These are phyloP conservation scores for Euura saliciscinereae DNA, from an alignment of 1,140 invertebrate species.

Conservation along the genomic window DNA sequence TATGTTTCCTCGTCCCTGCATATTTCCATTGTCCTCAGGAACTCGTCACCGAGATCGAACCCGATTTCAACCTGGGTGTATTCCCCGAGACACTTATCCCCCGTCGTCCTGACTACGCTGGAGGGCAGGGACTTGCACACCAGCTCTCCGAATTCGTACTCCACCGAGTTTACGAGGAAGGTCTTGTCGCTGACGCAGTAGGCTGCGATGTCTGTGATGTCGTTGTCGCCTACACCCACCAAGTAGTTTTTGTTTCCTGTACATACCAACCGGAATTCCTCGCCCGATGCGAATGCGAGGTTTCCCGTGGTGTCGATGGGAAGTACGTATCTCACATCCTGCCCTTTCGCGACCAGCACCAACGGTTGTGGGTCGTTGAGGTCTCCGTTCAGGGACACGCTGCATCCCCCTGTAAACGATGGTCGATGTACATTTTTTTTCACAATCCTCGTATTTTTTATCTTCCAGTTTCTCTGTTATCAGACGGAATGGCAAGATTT, in stretches of 20 bases:
- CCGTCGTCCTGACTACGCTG: not conserved
- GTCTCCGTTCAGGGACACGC: slow-evolving; percentile 34
- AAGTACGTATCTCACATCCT: not conserved
- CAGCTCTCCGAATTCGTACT: not conserved
- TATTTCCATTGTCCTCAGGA: slow-evolving; percentile 51
- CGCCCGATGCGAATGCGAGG: slow-evolving; percentile 1
- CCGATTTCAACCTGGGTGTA: slow-evolving; percentile 33
- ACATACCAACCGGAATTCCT: slow-evolving; percentile 36
- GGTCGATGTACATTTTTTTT: not conserved
- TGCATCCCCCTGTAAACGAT: slow-evolving; percentile 19
- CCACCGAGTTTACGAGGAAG: slow-evolving; percentile 25
- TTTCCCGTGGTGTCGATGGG: slow-evolving; percentile 9
- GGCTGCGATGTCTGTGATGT: slow-evolving; percentile 16
- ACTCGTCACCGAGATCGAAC: slow-evolving; percentile 32
- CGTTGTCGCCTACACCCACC: slow-evolving; percentile 1
- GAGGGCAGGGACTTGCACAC: not conserved
- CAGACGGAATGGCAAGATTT: no score
- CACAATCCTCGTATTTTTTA: no score
- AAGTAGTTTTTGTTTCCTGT: slow-evolving; percentile 37
- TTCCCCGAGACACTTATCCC: not conserved
- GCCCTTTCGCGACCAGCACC: slow-evolving; percentile 23
- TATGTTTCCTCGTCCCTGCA: slow-evolving; percentile 54
- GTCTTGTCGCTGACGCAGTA: slow-evolving; percentile 27
- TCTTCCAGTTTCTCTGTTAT: no score
- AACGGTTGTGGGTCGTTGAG: slow-evolving; percentile 41